Evolutionary conservation across 2,888 invertebrate genomes (phyloP), one percentile per base, ranked within the genome.

Genomic region (Protonemura montana): DNA sequence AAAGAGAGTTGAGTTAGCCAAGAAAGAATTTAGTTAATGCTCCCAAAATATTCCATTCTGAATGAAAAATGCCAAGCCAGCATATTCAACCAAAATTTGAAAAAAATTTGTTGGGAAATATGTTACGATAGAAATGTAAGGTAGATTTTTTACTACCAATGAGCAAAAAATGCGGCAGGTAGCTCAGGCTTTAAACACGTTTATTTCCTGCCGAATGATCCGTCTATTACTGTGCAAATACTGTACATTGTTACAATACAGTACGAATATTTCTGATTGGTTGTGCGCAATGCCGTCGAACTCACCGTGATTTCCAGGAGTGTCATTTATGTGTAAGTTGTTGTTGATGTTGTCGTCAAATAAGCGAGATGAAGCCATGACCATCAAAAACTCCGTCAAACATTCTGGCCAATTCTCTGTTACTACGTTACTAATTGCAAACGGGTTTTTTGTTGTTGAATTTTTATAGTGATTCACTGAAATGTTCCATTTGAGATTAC

Each of bases 281-380:
- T 78, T 78, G 78, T 78, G 78, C 78, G 78, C 78, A 78, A 21
- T 78, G 78, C 78, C 27, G 78, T 78, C 28, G 59, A 7, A 78
- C 78, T 78, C 78, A 78, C 78, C 78, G 27, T 26, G 10, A 3
- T 28, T 78, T 27, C 78, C 28, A 26, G 78, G 78, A 27, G 78
- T 78, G 78, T 27, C 28, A 27, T 25, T 26, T 78, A 28, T 78
- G 28, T 78, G 28, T 78, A 26, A 27, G 78, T 78, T 78, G 78
- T 78, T 78, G 78, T 78, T 78, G 78, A 21, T 78, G 78, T 78
- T 78, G 78, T 78, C 28, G 59, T 59, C 59, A 59, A 59, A 59
- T 59, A 59, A 78, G 28, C 78, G 78, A 78, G 78, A 27, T 78
- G n/a, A 27, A 78, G 78, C 28, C 78, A 26, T 13, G 78, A 78